A percentile compares a stretch with the other conserved stretches of the same genome.
Evolutionary conservation across 1,140 invertebrate genomes (phyloP).

Genomic region (Zophobas atratus): DNA sequence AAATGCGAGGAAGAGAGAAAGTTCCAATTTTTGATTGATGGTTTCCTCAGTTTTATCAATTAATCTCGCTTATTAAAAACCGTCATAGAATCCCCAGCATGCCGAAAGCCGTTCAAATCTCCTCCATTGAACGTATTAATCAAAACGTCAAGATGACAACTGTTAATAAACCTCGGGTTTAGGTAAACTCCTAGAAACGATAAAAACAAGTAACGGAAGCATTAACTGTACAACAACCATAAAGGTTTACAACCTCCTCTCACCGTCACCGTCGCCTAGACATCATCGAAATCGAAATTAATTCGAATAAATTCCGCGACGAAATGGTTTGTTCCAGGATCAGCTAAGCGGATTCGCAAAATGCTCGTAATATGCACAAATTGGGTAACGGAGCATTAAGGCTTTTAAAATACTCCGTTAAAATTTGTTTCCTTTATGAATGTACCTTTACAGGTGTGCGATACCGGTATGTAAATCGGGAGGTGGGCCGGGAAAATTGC

Average conservation of each 20-base stretch:
- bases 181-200: conserved; percentile 38
- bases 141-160: conserved; percentile 26
- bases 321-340: too few relatives aligned
- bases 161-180: conserved; percentile 23
- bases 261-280: conserved; percentile 30
- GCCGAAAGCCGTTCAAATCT: neutral
- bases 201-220: conserved; percentile 43
- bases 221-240: conserved; percentile 35
- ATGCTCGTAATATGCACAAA: too few relatives aligned
- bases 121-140: conserved; percentile 21
- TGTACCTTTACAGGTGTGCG: too few relatives aligned
- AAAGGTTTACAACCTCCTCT: conserved; percentile 40
- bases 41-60: conserved; percentile 9
- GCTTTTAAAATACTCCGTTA: too few relatives aligned
- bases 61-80: conserved; percentile 4
- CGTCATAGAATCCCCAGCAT: neutral
- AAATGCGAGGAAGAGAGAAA: neutral
- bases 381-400: too few relatives aligned
- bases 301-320: neutral
- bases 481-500: too few relatives aligned
- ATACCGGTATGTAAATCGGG: too few relatives aligned
- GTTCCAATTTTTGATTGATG: conserved; percentile 2
- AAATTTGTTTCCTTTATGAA: too few relatives aligned
- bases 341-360: too few relatives aligned
- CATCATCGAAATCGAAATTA: conserved; percentile 33